Evolutionary conservation across 35 echinoderm and acorn worm genomes (phyloP), one percentile per base, ranked within the genome.

Genomic region (Lytechinus variegatus): DNA sequence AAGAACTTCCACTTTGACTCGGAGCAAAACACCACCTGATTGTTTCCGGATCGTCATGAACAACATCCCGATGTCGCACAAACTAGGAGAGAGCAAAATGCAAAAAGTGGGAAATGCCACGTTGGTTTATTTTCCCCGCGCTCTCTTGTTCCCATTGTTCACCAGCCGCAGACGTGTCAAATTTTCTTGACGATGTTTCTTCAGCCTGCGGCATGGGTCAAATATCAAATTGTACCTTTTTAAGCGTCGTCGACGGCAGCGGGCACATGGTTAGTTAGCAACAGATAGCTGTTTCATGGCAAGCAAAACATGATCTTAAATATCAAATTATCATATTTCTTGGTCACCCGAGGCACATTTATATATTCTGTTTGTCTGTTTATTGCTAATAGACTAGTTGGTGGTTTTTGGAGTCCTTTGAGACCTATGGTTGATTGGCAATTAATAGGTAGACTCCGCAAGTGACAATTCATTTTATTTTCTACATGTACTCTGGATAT

Each of bases 161-260:
- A 44, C 19, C 66, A 79, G 66, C n/a, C 66, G 19, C 66, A 79
- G 66, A 79, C 66, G 66, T 79, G 66, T 79, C 66, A 79, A 79
- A 79, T 79, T 79, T 79, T 79, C 66, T n/a, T 79, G 19, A 16
- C 66, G 66, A 79, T 79, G 66, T 79, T 79, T n/a, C 66, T 79
- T 79, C 66, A 79, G 66, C 66, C 66, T 79, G 66, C 66, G 66
- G 66, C 66, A 79, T 7, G 66, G 66, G 66, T 79, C 66, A 79
- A 79, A 79, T 79, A 79, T 79, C 66, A 79, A 79, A 58, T 24
- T 79, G 66, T n/a, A 24, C n/a, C 66, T 79, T 79, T 71, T 79
- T 79, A 9, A n/a, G 66, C 66, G 66, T 79, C 21, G 14, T 79
- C 21, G 14, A 79, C 7, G 16, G 66, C 19, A 79, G 66, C 16